Evolutionary conservation across 1,140 invertebrate genomes (phyloP), one percentile per base, ranked within the genome.

Genomic region (Drosophila carrolli): DNA sequence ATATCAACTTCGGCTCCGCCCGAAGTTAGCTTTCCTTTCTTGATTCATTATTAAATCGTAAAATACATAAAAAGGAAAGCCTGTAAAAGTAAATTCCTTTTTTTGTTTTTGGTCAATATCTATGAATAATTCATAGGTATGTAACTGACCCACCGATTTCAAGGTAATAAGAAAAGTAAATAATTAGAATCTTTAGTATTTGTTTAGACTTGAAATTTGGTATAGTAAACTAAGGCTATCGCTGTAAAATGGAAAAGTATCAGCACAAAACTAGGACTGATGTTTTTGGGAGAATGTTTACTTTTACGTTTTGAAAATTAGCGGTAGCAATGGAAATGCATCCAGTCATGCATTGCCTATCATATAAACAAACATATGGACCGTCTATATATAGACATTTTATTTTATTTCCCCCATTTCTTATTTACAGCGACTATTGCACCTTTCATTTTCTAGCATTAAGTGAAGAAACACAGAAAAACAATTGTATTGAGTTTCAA

Each of bases 361-460:
- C 51, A 41, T 48, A 48, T 57, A 57, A 71, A 48, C 67, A 71
- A 48, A 48, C 16, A 54, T 46, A 23, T 54, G 47, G 7, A 10
- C 7, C 6, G 23, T 32, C 61, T 67, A 70, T 67, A 55, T 55
- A 56, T 56, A 71, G 62, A 38, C 55, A 29, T 9, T 40, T 40
- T 35, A 54, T 68, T 54, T 67, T 67, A 46, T 68, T 66, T 51
- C 2, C 19, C 16, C 11, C 37, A 50, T 43, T 43, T 32, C 16
- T 41, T 16, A 37, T 65, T 67, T 35, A 67, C 32, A 51, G n/a
- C 1, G 14, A 29, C 23, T 11, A 43, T 16, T 29, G 23, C 10
- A 6, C 37, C 63, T 32, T 61, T 62, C n/a, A 14, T 10, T 37
- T 59, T 32, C 37, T 41, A 11, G 10, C 23, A 32, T 23, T 14